Evolutionary conservation across 2,888 invertebrate species (phyloP), one percentile per base, ranked within the genome.

Genomic region (Pycnomerus fuliginosus): DNA sequence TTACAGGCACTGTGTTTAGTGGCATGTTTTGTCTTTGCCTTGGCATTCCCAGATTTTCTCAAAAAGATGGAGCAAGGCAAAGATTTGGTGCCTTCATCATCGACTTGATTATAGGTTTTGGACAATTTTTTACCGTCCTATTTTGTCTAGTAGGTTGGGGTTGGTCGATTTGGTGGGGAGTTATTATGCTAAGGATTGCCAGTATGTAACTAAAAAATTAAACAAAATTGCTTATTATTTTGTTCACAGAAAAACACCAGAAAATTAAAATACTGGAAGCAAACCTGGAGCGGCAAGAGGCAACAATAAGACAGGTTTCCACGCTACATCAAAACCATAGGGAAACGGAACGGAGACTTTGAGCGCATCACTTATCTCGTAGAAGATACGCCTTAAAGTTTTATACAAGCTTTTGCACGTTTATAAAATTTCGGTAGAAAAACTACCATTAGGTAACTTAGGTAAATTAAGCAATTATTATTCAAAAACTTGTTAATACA

Each of bases 81-180:
- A 77, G 90, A 50, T 75, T 90, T 56, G 89, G 90, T 14, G 83
- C 93, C 1, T 81, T 95, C 57, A 78, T 93, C 52, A 87, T 95
- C 47, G 90, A 96, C 73, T 73, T 87, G 20, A 74, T 92, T 55
- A 90, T 96, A 42, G 95, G 93, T 0, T 77, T 87, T 40, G 84
- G 90, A 11, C 97, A 97, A 74, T 76, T 92, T 60, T 93, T 95
- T 75, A 95, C 95, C 14, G 89, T 96, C 36, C 80, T 95, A 37
- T 96, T 97, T 76, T 88, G 96, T 64, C 81, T 94, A 36, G 94
- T 92, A 24, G 91, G 97, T 11, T 97, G 96, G 96, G 95, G 96
- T 56, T 97, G 97, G 97, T 92, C 94, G 47, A 86, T 97, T 52
- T 94, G 94, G 84, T 97, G 97, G 97, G 97, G 96, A 2, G 85